A percentile compares a stretch with the other conserved stretches of the same genome.
These are phyloP conservation scores for Nomada hirtipes DNA, from an alignment of 2,888 invertebrate genomes.

Conservation along the genomic window DNA sequence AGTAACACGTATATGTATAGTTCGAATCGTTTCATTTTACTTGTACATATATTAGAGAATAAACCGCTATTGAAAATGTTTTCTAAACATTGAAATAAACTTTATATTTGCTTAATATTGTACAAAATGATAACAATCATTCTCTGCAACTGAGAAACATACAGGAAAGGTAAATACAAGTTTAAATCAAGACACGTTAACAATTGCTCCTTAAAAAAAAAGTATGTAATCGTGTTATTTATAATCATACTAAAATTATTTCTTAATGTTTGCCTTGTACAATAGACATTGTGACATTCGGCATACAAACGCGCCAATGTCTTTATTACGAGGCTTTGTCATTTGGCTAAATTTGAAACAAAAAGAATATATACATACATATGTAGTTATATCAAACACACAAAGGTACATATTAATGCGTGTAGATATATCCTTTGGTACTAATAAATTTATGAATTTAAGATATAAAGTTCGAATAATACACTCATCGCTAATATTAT, in stretches of 20 bases:
- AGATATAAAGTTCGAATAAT: conserved; percentile 63
- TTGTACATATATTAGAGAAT: neutral
- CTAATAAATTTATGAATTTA: conserved; percentile 66
- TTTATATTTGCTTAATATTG: conserved; percentile 27
- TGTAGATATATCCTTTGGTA: conserved; percentile 70
- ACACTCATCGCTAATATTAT: conserved; percentile 59
- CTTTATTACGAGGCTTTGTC: conserved; percentile 30
- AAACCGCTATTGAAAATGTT: neutral
- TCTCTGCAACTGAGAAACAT: conserved; percentile 10
- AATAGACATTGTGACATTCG: conserved; percentile 7
- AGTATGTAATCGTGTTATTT: conserved; percentile 13
- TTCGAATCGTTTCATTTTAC: conserved; percentile 7
- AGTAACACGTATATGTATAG: neutral
- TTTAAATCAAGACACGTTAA: conserved; percentile 25
- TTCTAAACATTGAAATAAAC: conserved; percentile 40
- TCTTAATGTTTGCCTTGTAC: conserved; percentile 22
- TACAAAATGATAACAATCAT: conserved; percentile 24
- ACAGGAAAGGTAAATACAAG: conserved; percentile 5
- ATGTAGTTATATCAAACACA: conserved; percentile 47
- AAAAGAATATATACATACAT: conserved; percentile 61
- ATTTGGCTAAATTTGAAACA: conserved; percentile 57
- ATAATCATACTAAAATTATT: conserved; percentile 44
- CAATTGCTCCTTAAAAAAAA: conserved; percentile 35
- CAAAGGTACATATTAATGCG: conserved; percentile 51
- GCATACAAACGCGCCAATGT: conserved; percentile 5